Evolutionary conservation across 2,888 invertebrate species (phyloP), one percentile per base, ranked within the genome.

Genomic region (Harpagoxenus sublaevis): DNA sequence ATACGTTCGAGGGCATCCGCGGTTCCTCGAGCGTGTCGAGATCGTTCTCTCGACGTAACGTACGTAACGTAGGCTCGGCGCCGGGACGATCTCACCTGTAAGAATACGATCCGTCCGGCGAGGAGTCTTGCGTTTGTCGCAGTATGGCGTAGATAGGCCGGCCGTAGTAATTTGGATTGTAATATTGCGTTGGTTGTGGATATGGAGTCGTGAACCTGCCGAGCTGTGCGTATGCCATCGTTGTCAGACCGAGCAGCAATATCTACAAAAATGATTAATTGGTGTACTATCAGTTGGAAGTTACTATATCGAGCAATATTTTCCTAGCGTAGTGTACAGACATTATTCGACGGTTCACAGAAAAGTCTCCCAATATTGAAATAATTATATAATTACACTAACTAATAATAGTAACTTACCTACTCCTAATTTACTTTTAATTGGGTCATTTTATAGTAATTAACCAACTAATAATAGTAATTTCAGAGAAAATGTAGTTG

Each of bases 61-160:
- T 85, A 86, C 66, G 60, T 63, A 77, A 35, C 74, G 23, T 23
- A 23, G 23, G 23, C 66, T 75, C 75, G 85, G 77, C 78, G 78
- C 65, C 75, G 63, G 88, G 88, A 87, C 87, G 84, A 87, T 88
- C 92, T 93, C 91, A 95, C 95, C 94, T 94, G 92, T 92, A 95
- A 70, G 93, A 91, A 87, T 95, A 95, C 77, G 95, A 94, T 86
- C 95, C 95, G 84, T 95, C 95, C 74, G 94, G 94, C 78, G 93
- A 89, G 55, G 92, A 90, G 88, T 95, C 94, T 74, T 94, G 94
- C 71, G 90, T 92, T 79, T 95, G 95, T 70, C 94, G 92, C 68
- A 95, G 88, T 88, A 95, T 95, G 71, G 95, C 94, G 85, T 91
- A 91, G 39, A 18, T 51, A 81, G 92, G 92, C 79, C 94, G 92